Evolutionary conservation across 2,113 vertebrate genomes (phyloP).

Genomic region (Ammodytes dubius): DNA sequence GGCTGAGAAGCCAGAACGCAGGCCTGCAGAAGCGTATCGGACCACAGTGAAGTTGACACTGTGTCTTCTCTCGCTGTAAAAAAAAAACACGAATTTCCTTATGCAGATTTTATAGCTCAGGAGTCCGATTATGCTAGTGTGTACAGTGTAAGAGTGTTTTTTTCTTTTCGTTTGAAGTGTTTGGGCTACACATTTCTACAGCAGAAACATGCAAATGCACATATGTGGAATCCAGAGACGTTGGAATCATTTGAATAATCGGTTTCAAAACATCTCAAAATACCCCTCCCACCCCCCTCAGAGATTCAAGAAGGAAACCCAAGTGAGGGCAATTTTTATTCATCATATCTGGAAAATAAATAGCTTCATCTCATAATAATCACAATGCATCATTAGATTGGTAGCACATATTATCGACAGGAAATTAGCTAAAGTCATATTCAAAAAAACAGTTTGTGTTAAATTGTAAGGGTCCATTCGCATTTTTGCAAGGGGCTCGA

Average conservation of each 20-base stretch:
- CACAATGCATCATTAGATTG: conserved; percentile 63
- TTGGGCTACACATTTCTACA: conserved; percentile 35
- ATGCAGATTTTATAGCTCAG: background rate
- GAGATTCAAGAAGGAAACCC: conserved; percentile 55
- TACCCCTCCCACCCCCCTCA: background rate
- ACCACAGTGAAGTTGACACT: conserved; percentile 43
- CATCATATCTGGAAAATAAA: conserved; percentile 70
- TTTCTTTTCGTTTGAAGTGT: conserved; percentile 38
- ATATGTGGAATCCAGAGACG: conserved; percentile 7
- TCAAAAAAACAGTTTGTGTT: conserved; percentile 54
- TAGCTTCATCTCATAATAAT: conserved; percentile 58
- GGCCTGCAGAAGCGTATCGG: conserved; percentile 55
- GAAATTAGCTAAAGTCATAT: conserved; percentile 44
- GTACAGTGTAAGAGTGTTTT: conserved; percentile 9
- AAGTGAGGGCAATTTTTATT: conserved; percentile 74
- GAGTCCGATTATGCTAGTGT: background rate
- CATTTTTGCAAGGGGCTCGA: conserved; percentile 65
- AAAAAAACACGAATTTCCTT: background rate
- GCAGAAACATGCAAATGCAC: conserved; percentile 68
- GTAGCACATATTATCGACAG: conserved; percentile 45
- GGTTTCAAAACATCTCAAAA: conserved; percentile 54
- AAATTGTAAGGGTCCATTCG: conserved; percentile 37
- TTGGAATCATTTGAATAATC: conserved; percentile 65
- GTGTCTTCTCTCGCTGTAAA: background rate
- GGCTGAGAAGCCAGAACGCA: conserved; percentile 42